phyloP scores from a whole-genome alignment of 2,113 vertebrate species.

The Sinocyclocheilus anshuiensis region DNA sequence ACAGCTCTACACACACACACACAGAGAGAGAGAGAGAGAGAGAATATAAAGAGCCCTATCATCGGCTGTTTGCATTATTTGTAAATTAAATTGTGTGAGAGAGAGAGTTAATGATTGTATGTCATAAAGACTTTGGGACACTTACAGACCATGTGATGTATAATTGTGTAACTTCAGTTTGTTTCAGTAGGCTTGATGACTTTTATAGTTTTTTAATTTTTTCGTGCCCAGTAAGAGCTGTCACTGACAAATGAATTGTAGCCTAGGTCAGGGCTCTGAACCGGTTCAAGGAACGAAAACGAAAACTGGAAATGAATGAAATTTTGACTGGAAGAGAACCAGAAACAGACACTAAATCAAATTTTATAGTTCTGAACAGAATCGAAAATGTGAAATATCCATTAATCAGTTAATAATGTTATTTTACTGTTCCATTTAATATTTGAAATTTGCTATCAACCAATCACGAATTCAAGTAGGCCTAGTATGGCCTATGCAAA shows the following conservation, averaged over 20 bases:
- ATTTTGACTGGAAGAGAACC: no score
- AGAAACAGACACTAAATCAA: no score
- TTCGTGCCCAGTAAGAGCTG: not conserved
- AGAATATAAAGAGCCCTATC: not conserved
- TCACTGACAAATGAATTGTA: not conserved
- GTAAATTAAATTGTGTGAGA: not conserved
- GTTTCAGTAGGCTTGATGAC: not conserved
- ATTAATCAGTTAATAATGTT: no score
- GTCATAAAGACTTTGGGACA: not conserved
- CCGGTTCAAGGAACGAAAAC: no score
- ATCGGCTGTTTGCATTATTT: not conserved
- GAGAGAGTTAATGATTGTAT: not conserved
- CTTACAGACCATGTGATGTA: not conserved
- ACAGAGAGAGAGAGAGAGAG: not conserved
- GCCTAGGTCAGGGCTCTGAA: not conserved
- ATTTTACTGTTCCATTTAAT: no score
- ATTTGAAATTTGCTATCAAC: no score
- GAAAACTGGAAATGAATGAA: no score
- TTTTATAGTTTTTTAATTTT: not conserved
- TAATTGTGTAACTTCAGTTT: not conserved
- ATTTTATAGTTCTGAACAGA: no score
- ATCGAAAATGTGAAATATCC: no score
- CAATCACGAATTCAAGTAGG: no score
- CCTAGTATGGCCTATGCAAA: no score
- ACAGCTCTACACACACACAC: slow-evolving; percentile 3